phyloP scores from a whole-genome alignment of 2,888 invertebrate genomes.

The Andrena camellia region DNA sequence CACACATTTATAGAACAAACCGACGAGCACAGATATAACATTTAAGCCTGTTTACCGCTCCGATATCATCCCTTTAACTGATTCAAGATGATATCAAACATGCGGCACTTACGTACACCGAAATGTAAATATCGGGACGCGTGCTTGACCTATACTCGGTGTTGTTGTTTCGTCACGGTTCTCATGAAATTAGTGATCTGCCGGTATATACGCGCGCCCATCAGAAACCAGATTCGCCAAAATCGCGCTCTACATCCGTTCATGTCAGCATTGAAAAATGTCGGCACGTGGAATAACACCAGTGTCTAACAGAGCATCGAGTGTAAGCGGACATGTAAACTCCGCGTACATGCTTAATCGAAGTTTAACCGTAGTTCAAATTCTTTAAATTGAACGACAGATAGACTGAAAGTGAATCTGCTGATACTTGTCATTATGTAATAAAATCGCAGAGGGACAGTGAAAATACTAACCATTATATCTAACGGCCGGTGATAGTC shows the following conservation, averaged over 20 bases:
- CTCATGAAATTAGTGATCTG: slow-evolving; percentile 26
- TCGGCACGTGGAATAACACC: not conserved
- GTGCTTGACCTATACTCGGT: slow-evolving; percentile 37
- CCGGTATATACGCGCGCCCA: not conserved
- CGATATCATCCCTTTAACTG: slow-evolving; percentile 28
- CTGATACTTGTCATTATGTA: not conserved
- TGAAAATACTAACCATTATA: slow-evolving; percentile 10
- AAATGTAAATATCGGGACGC: slow-evolving; percentile 42
- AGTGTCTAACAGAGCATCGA: not conserved
- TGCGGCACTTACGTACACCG: not conserved
- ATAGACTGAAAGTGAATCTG: not conserved
- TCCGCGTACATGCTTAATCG: not conserved
- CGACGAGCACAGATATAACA: not conserved
- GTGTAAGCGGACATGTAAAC: not conserved
- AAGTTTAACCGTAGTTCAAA: not conserved
- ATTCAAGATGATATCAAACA: slow-evolving; percentile 33
- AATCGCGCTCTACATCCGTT: not conserved
- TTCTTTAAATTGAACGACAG: not conserved
- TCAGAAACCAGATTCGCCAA: not conserved
- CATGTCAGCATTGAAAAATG: slow-evolving; percentile 8
- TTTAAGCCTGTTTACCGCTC: slow-evolving; percentile 9
- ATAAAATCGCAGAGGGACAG: slow-evolving; percentile 10
- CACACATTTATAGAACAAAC: not conserved
- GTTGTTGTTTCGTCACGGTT: slow-evolving; percentile 15
- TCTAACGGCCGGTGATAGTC: slow-evolving; percentile 17